These are phyloP conservation scores for Muntiacus reevesi DNA, from an alignment of 2,113 vertebrate genomes.

Conservation along the genomic window DNA sequence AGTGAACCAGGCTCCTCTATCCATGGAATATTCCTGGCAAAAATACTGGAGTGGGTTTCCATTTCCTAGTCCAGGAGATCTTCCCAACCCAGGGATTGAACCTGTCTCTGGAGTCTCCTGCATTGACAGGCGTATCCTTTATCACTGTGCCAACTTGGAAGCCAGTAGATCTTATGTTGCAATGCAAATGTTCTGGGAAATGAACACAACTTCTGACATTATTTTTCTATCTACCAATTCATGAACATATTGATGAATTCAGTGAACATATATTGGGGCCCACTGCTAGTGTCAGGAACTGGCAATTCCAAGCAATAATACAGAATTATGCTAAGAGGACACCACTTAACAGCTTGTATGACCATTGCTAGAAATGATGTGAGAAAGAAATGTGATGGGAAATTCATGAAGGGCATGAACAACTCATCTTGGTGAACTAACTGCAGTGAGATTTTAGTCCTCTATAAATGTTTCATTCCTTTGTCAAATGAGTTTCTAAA, in stretches of 20 bases:
- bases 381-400: not conserved
- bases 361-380: not conserved
- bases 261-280: not conserved
- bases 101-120: not conserved
- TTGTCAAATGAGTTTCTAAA: not conserved
- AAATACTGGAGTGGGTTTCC: not conserved
- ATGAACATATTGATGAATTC: not conserved
- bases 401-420: not conserved
- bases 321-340: too few relatives aligned
- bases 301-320: not conserved
- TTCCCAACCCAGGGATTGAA: not conserved
- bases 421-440: not conserved
- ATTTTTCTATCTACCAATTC: not conserved
- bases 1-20: not conserved
- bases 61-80: not conserved
- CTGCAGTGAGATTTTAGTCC: not conserved
- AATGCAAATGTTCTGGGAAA: not conserved
- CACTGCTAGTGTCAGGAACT: not conserved
- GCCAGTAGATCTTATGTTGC: not conserved
- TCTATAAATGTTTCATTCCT: not conserved
- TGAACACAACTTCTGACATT: not conserved
- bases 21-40: not conserved
- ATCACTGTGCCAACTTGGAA: not conserved
- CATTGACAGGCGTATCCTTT: not conserved
- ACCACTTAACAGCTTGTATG: not conserved